Evolutionary conservation across 2,797 vertebrate species (phyloP).

Genomic region (Microctenopoma lineatum): DNA sequence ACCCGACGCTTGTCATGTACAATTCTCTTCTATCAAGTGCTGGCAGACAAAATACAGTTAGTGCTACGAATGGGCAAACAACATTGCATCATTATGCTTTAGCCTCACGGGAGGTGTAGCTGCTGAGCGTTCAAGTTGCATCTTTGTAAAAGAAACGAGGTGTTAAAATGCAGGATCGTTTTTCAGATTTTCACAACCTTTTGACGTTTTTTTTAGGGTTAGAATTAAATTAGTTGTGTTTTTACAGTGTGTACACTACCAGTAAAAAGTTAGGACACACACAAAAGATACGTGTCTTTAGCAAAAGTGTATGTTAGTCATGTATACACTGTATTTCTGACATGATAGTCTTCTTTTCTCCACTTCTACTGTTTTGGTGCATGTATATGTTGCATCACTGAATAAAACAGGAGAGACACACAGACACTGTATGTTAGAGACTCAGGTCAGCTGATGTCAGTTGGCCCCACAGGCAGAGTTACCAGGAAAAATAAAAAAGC

Average conservation of each 20-base stretch:
- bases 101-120: conserved; percentile 15
- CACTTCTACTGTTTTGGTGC: no score
- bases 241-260: not conserved
- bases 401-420: no score
- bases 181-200: not conserved
- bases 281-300: no score
- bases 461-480: no score
- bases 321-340: no score
- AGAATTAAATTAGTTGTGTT: not conserved
- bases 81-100: not conserved
- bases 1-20: conserved; percentile 24
- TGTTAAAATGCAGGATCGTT: not conserved
- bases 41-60: conserved; percentile 18
- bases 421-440: no score
- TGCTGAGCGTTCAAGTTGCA: not conserved
- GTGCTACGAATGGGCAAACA: conserved; percentile 1
- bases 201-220: not conserved
- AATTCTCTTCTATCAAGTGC: conserved; percentile 27
- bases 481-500: no score
- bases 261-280: no score
- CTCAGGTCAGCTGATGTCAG: no score
- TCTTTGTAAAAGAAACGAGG: not conserved
- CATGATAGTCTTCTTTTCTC: no score
- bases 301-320: no score
- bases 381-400: no score